These are phyloP conservation scores for Nineta flava DNA, from an alignment of 2,888 invertebrate species.

Conservation along the genomic window DNA sequence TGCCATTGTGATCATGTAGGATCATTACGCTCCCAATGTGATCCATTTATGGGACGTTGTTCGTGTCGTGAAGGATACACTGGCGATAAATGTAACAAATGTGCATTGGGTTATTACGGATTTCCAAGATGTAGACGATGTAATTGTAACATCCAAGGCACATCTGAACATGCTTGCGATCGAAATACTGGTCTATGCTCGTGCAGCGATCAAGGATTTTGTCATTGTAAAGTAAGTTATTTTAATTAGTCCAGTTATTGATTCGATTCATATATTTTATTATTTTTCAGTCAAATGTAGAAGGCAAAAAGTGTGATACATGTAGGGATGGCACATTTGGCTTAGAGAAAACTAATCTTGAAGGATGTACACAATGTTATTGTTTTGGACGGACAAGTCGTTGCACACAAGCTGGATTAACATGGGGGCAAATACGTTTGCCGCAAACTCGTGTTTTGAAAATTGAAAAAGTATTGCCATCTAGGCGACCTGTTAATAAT, in stretches of 20 bases:
- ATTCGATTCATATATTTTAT: background rate
- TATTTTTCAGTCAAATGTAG: constrained; percentile 53
- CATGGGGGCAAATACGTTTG: constrained; percentile 65
- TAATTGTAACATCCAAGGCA: constrained; percentile 64
- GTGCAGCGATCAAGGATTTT: constrained; percentile 61
- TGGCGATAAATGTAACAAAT: constrained; percentile 65
- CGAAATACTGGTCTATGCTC: constrained; percentile 38
- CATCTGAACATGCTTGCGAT: constrained; percentile 29
- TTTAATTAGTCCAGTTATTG: background rate
- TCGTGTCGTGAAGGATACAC: constrained; percentile 57
- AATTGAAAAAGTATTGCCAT: constrained; percentile 1
- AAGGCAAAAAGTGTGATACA: constrained; percentile 67
- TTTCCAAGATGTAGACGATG: constrained; percentile 79
- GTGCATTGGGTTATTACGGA: constrained; percentile 74
- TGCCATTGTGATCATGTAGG: constrained; percentile 64
- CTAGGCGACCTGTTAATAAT: background rate
- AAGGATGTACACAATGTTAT: constrained; percentile 90
- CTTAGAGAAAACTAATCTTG: constrained; percentile 54
- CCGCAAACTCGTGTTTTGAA: constrained; percentile 26
- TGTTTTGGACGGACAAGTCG: constrained; percentile 77
- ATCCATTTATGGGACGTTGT: constrained; percentile 53
- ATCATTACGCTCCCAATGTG: constrained; percentile 49
- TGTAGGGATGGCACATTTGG: constrained; percentile 83
- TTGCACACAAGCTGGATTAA: constrained; percentile 66
- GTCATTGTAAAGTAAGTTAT: constrained; percentile 66